Evolutionary conservation across 2,113 vertebrate genomes (phyloP), one percentile per base, ranked within the genome.

Genomic region (Sterrhoptilus dennistouni): DNA sequence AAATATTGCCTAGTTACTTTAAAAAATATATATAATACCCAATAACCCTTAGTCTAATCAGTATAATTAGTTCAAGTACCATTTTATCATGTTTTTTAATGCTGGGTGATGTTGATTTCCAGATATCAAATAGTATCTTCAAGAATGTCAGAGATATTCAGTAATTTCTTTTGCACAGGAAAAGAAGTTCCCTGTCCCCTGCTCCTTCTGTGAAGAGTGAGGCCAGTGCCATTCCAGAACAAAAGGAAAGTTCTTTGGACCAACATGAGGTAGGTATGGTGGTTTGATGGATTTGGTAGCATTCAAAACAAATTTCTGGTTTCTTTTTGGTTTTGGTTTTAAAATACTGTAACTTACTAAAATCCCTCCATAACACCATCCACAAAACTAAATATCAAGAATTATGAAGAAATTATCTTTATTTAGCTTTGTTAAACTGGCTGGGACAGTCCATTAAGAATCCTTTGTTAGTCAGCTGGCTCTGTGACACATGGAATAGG

Each of bases 81-180:
- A 8, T 52, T 84, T 82, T 79, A 31, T 71, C 72, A 38, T 60
- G 15, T 9, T 54, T 89, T 77, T 70, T 33, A 78, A 49, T 27
- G 19, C 35, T 56, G 12, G 9, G 8, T 59, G 14, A 19, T 70
- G 25, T 61, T 95, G 68, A 57, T 83, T 91, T 74, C 31, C 33
- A 81, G 50, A 40, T 40, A 83, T 45, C 40, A 87, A 86, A 50
- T 23, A 35, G 36, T 61, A 38, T 59, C 35, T 81, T 81, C 33
- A 72, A 59, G 59, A 70, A 72, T 45, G 8, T 69, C 15, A 59
- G 40, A 54, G 45, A 61, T 66, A 18, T 81, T n/a, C 22, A 42
- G 7, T 56, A 85, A 47, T 80, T 64, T 95, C 35, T 94, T 79
- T 79, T 53, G 68, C 27, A 59, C 29, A 97, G 97, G 71, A 64